Base-by-base conservation (phyloP, 2,113 vertebrate species). In the Cebidichthys violaceus region DNA sequence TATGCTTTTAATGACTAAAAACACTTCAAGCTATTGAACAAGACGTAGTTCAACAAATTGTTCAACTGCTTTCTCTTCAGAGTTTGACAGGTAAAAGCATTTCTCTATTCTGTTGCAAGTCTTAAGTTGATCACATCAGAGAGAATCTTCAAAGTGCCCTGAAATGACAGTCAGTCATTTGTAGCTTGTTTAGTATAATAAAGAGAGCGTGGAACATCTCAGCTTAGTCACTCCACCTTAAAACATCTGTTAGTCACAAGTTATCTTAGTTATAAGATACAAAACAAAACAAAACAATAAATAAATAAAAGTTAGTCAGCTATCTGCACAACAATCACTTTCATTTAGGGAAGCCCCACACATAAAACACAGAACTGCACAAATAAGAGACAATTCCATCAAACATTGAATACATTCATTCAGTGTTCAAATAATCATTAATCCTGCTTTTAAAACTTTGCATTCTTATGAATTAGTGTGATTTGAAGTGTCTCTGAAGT, bases 51-150 rank as follows among this genome's bases (percentile, higher is more conserved):
- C 43, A 69, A 33, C 17, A 68, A 13, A 69, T n/a, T 47, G 24
- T 67, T 29, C 20, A 20, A 50, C 29, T 9, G 11, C 14, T 6
- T 13, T 22, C 10, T 69, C 31, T 29, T 50, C 22, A 37, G 31
- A 37, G 13, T 70, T 37, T 70, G 69, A 76, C 74, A 55, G 35
- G 10, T 39, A 37, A 76, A 67, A 29, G 52, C 45, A 41, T 76
- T 39, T 65, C 31, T 75, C 20, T 66, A 39, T 22, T 55, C 47
- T 76, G 47, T 47, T 54, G 59, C 72, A 65, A 22, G 18, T 62
- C 18, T 64, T 6, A 18, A 18, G 4, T 9, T 24, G 72, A 64
- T 59, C 35, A 31, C 24, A 31, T 18, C 35, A 73, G 5, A 60
- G 24, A 61, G 9, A n/a, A 61, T 31, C 55, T 73, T 31, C 18